A percentile compares a stretch with the other conserved stretches of the same genome.
phyloP scores from a whole-genome alignment of 2,113 vertebrate species.

The Clarias gariepinus region DNA sequence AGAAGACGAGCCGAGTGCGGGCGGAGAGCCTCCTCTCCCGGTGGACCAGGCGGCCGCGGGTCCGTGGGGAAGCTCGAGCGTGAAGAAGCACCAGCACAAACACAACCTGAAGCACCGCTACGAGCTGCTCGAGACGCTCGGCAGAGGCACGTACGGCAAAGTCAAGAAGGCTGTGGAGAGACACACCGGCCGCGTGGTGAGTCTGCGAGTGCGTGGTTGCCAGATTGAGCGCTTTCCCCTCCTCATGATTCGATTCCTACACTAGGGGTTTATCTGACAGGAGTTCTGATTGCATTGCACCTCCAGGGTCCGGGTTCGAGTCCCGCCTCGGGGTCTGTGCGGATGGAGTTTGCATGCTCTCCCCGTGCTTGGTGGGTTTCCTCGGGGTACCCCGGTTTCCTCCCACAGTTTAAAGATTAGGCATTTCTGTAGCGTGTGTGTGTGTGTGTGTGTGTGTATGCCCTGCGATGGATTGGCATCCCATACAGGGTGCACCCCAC shows the following conservation, averaged over 20 bases:
- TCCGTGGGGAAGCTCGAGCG: constrained; percentile 55
- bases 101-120: constrained; percentile 91
- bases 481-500: no score
- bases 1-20: constrained; percentile 10
- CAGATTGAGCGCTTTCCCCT: neutral
- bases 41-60: constrained; percentile 40
- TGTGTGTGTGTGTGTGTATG: no score
- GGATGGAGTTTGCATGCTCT: no score
- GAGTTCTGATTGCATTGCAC: neutral
- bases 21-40: constrained; percentile 34
- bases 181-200: constrained; percentile 85
- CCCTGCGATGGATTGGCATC: no score
- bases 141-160: constrained; percentile 88
- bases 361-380: no score
- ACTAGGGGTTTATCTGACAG: neutral
- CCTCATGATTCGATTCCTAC: neutral
- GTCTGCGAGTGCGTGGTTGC: constrained; percentile 34
- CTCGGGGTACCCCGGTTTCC: no score
- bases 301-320: neutral
- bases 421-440: no score
- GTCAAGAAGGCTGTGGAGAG: constrained; percentile 85
- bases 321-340: no score
- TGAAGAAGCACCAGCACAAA: constrained; percentile 86
- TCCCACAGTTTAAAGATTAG: no score
- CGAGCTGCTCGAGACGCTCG: constrained; percentile 85